Evolutionary conservation across 2,888 invertebrate genomes (phyloP).

Genomic region (Cantharis lateralis): DNA sequence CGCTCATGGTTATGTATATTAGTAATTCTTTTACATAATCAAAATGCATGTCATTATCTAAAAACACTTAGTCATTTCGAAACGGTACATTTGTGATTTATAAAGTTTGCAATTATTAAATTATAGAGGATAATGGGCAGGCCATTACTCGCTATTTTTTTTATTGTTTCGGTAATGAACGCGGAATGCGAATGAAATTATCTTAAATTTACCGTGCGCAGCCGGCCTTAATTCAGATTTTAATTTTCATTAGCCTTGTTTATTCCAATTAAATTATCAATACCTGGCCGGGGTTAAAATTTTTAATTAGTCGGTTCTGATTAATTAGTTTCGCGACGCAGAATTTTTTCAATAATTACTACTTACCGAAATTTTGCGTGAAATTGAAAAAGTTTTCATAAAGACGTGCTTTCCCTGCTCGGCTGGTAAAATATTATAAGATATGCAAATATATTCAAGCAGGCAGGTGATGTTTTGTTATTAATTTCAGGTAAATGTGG

Average conservation of each 20-base stretch:
- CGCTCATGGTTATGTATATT: constrained; percentile 7
- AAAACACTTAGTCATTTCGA: constrained; percentile 3
- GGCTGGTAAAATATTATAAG: background rate
- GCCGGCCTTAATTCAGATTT: background rate
- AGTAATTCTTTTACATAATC: constrained; percentile 1
- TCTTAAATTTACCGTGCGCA: background rate
- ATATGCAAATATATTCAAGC: background rate
- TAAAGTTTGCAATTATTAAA: background rate
- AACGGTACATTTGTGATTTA: constrained; percentile 2
- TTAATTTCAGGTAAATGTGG: constrained; percentile 51
- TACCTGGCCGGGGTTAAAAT: background rate
- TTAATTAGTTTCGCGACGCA: background rate
- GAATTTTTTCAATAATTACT: background rate
- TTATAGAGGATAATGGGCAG: background rate
- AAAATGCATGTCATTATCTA: constrained; percentile 1
- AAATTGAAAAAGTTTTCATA: background rate
- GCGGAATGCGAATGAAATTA: background rate
- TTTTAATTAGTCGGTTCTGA: background rate
- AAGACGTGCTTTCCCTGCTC: background rate
- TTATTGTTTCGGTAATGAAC: background rate
- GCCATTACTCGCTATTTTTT: background rate
- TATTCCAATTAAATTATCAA: background rate
- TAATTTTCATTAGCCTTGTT: background rate
- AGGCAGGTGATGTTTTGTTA: constrained; percentile 1
- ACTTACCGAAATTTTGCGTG: background rate